Evolutionary conservation across 1,140 invertebrate species (phyloP), one percentile per base, ranked within the genome.

Genomic region (Bombus cullumanus): DNA sequence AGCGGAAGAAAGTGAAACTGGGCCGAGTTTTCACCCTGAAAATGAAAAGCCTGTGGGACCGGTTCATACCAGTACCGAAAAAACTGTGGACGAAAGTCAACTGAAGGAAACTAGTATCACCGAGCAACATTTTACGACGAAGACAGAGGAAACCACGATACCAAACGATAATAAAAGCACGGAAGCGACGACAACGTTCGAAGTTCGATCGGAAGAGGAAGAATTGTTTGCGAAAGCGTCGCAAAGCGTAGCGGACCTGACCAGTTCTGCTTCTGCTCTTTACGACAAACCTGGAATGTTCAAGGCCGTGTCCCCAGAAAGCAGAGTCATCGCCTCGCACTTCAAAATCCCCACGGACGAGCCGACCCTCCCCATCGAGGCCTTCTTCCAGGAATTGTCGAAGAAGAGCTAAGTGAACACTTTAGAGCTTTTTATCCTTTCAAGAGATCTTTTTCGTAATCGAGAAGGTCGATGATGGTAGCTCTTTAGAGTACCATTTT

Each of bases 341-440:
- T 94, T 95, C 39, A 94, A 94, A 78, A 93, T 95, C 28, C 92
- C 93, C 8, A 95, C 95, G 0, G 95, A 96, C n/a, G 95, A 96
- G 81, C 95, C 95, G 1, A 95, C 95, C n/a, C 83, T 96, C 15
- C 96, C 96, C 0, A 95, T 96, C 71, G 96, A 96, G 90, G 95
- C 95, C 0, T 96, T 96, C 89, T 96, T 96, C 83, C 95, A 95
- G 41, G 94, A 95, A 59, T 57, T 95, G 0, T 88, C 93, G 1
- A 94, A 92, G 68, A 94, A 93, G 80, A 89, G 92, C 64, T 92
- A 81, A 92, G 22, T 47, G 3, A 59, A 12, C 12, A 3, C 18
- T 53, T 22, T 53, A 53, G 15, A n/a, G 41, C 31, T 74, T 53
- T 53, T 53, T 22, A 53, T 53, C 18, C 47, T 53, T 53, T 43